phyloP scores from a whole-genome alignment of 2,113 vertebrate species.

The Muntiacus reevesi region DNA sequence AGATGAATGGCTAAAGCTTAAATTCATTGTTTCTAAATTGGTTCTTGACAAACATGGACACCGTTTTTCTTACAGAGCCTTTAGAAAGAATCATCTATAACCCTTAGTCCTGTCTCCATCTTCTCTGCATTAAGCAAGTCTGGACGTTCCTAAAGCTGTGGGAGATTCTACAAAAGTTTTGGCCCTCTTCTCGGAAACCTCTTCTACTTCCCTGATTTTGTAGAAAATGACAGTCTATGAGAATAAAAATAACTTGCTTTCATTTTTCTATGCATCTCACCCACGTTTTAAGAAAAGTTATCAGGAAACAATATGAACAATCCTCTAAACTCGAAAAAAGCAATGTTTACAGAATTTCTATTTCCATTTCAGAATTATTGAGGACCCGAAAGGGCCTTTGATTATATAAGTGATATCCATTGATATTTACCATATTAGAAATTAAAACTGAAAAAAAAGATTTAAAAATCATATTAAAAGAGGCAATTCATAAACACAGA shows the following conservation, averaged over 20 bases:
- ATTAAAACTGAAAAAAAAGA: not conserved
- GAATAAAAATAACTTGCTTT: not conserved
- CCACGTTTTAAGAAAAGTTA: not conserved
- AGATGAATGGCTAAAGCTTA: not conserved
- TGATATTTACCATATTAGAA: not conserved
- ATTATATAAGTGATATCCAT: not conserved
- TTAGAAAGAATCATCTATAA: not conserved
- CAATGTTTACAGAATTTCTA: not conserved
- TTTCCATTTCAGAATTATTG: not conserved
- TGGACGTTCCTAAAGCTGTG: not conserved
- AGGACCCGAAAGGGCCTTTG: not conserved
- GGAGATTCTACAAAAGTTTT: not conserved
- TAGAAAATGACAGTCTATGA: not conserved
- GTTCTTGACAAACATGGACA: not conserved
- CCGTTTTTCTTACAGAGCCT: not conserved
- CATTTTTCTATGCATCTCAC: not conserved
- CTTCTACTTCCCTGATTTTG: not conserved
- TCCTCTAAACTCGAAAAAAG: not conserved
- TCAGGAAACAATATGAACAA: not conserved
- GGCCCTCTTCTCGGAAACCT: not conserved
- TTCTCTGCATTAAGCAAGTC: not conserved
- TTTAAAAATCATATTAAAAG: not conserved
- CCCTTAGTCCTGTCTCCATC: not conserved
- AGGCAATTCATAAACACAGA: not conserved
- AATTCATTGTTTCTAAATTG: not conserved